Evolutionary conservation across 2,797 vertebrate genomes (phyloP).

Genomic region (Pyrocephalus nanus): DNA sequence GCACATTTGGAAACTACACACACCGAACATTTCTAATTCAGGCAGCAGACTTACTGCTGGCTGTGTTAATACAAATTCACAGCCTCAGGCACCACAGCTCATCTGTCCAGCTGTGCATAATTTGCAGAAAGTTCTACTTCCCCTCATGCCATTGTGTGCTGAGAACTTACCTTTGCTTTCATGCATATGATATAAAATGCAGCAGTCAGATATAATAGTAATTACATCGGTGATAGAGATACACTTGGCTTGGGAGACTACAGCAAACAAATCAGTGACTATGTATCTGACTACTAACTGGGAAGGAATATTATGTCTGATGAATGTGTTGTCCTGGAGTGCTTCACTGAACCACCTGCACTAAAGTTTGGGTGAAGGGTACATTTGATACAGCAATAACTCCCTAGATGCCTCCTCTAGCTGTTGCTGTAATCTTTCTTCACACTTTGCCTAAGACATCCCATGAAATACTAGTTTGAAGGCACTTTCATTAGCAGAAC

Average conservation of each 20-base stretch:
- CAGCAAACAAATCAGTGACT: not conserved
- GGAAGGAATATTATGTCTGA: not conserved
- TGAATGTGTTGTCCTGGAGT: not conserved
- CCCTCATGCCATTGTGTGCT: not conserved
- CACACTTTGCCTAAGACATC: not conserved
- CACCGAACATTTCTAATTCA: constrained; percentile 6
- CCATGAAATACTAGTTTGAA: not conserved
- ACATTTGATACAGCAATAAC: not conserved
- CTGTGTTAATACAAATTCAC: constrained; percentile 59
- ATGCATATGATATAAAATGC: constrained; percentile 5
- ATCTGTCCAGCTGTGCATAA: constrained; percentile 58
- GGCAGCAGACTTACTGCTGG: constrained; percentile 38
- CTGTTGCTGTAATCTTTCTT: not conserved
- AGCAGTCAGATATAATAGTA: not conserved
- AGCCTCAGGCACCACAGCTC: not conserved
- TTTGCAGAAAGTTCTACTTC: constrained; percentile 47
- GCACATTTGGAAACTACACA: not conserved
- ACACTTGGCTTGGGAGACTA: not conserved
- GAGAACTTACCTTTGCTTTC: constrained; percentile 31
- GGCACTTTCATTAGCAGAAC: not conserved
- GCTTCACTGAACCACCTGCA: not conserved
- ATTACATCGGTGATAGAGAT: not conserved
- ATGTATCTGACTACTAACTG: not conserved
- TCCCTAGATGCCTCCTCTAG: not conserved
- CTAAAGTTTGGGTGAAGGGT: not conserved